Evolutionary conservation across 1,140 invertebrate species (phyloP).

Genomic region (Drosophila littoralis): DNA sequence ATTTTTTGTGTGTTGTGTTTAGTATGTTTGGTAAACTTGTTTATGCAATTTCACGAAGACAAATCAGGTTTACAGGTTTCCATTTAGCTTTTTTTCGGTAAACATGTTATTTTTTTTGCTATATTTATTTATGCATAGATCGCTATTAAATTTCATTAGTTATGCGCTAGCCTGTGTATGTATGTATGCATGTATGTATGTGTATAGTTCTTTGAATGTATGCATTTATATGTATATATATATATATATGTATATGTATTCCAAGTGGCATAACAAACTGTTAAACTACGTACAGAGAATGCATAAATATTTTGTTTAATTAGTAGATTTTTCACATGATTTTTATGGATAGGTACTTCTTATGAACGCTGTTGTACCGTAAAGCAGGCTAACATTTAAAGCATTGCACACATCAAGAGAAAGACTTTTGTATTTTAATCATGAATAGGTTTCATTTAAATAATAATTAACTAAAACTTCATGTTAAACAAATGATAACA

Average conservation of each 20-base stretch:
- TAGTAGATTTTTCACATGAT: slow-evolving; percentile 42
- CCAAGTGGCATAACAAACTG: slow-evolving; percentile 66
- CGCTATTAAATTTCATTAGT: slow-evolving; percentile 71
- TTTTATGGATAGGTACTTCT: slow-evolving; percentile 73
- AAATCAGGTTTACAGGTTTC: slow-evolving; percentile 55
- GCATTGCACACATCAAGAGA: slow-evolving; percentile 69
- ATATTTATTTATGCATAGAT: slow-evolving; percentile 52
- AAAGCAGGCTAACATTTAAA: slow-evolving; percentile 82
- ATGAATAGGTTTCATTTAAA: slow-evolving; percentile 17
- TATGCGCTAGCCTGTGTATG: slow-evolving; percentile 65
- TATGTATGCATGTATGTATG: slow-evolving; percentile 46
- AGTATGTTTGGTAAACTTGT: slow-evolving; percentile 46
- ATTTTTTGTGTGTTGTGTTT: slow-evolving; percentile 24
- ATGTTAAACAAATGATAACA: slow-evolving; percentile 55
- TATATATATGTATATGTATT: slow-evolving; percentile 38
- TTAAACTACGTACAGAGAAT: slow-evolving; percentile 60
- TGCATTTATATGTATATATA: slow-evolving; percentile 49
- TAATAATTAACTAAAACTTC: slow-evolving; percentile 25
- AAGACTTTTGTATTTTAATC: slow-evolving; percentile 10
- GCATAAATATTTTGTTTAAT: slow-evolving; percentile 27
- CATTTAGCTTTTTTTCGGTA: slow-evolving; percentile 38
- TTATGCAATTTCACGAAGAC: slow-evolving; percentile 52
- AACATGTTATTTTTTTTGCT: slow-evolving; percentile 42
- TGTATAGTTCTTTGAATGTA: slow-evolving; percentile 50
- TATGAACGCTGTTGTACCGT: slow-evolving; percentile 74